Percentiles rank a stretch among this genome's conserved stretches.
These are phyloP conservation scores for Tiliacea aurago DNA, from an alignment of 2,888 invertebrate species.

Conservation along the genomic window DNA sequence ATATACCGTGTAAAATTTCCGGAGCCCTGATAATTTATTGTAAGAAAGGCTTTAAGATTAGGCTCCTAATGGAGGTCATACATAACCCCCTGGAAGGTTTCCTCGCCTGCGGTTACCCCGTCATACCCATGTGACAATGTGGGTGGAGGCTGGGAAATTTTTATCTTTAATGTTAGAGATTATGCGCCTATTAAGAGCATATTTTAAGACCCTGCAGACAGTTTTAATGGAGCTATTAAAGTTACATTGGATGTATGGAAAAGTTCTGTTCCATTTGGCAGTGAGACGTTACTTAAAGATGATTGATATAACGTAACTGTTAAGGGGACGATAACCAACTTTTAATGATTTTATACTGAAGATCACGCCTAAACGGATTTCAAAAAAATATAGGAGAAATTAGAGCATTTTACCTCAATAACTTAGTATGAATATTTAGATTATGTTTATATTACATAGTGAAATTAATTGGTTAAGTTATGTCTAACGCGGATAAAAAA, in stretches of 20 bases:
- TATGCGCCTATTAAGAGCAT: conserved; percentile 53
- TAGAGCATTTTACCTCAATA: too few species aligned
- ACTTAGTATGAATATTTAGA: too few species aligned
- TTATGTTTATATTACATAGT: too few species aligned
- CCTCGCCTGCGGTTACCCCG: conserved; percentile 58
- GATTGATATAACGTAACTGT: background rate
- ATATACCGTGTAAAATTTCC: conserved; percentile 75
- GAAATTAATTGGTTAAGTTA: too few species aligned
- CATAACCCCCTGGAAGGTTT: conserved; percentile 76
- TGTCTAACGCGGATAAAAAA: too few species aligned
- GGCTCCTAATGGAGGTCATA: conserved; percentile 83
- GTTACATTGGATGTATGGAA: conserved; percentile 35
- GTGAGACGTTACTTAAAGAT: background rate
- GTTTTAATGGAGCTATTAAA: conserved; percentile 59
- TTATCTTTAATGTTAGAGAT: conserved; percentile 55
- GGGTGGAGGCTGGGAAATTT: conserved; percentile 46
- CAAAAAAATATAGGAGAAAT: too few species aligned
- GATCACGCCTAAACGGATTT: too few species aligned
- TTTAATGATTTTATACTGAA: too few species aligned
- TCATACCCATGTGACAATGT: conserved; percentile 61
- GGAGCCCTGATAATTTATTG: conserved; percentile 81
- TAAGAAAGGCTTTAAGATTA: conserved; percentile 85
- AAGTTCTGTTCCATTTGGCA: conserved; percentile 33
- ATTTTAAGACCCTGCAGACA: conserved; percentile 54
- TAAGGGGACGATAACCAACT: too few species aligned